phyloP scores from a whole-genome alignment of 2,797 vertebrate species.

The Epinephelus awoara region DNA sequence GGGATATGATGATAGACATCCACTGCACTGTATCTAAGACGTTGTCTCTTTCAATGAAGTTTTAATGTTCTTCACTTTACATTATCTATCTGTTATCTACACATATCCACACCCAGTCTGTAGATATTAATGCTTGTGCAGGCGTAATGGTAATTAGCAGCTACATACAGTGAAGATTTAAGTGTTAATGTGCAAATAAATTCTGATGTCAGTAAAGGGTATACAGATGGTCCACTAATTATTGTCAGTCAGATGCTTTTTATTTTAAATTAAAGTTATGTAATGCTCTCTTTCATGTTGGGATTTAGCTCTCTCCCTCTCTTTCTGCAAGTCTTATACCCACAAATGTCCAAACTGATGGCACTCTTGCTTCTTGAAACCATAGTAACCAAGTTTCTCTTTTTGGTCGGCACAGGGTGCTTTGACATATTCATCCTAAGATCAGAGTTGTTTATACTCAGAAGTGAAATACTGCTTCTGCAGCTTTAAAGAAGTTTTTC shows the following conservation, averaged over 20 bases:
- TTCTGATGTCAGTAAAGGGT: conserved; percentile 18
- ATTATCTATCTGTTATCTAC: neutral
- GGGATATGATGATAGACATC: neutral
- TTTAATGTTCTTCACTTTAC: neutral
- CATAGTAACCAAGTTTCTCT: conserved; percentile 1
- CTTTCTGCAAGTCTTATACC: neutral
- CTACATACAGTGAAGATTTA: neutral
- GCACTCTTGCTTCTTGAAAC: neutral
- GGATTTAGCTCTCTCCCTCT: conserved; percentile 2
- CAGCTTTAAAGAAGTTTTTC: neutral
- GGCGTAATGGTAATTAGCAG: conserved; percentile 4
- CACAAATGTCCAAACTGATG: neutral
- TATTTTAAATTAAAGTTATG: conserved; percentile 10
- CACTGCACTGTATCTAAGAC: neutral
- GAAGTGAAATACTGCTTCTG: neutral
- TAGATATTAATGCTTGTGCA: neutral
- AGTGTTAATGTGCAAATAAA: conserved; percentile 11
- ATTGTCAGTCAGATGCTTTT: conserved; percentile 18
- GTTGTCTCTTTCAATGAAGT: neutral
- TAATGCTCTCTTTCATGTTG: neutral
- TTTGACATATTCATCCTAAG: neutral
- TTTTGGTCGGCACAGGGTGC: neutral
- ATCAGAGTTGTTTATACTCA: neutral
- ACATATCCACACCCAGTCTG: neutral
- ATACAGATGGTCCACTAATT: conserved; percentile 12